These are phyloP conservation scores for Muricea muricata DNA, from an alignment of 92 coral and sea anemone species.

Conservation along the genomic window DNA sequence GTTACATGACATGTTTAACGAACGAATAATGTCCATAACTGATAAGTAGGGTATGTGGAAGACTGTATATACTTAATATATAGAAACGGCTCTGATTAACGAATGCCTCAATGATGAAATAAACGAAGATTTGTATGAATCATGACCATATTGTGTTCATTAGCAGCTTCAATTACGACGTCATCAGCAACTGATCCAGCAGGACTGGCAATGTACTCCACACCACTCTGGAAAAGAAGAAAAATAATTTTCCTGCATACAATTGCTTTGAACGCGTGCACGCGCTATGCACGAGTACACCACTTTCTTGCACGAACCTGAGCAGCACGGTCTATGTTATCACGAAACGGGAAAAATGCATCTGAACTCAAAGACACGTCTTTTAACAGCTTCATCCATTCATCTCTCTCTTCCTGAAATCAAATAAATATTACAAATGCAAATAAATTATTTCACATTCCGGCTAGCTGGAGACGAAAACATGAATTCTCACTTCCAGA, in stretches of 20 bases:
- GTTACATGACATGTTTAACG: too few species aligned
- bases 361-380: conserved; percentile 95
- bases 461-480: too few species aligned
- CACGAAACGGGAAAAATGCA: conserved; percentile 98
- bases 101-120: conserved; percentile 79
- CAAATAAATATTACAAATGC: too few species aligned
- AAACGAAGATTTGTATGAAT: conserved; percentile 84
- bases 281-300: too few species aligned
- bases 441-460: too few species aligned
- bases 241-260: too few species aligned
- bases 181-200: conserved; percentile 94
- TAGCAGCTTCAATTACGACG: conserved; percentile 84
- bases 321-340: conserved; percentile 95
- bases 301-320: conserved; percentile 80
- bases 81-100: too few species aligned
- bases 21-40: too few species aligned
- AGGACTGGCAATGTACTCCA: conserved; percentile 96
- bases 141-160: conserved; percentile 87
- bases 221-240: conserved; percentile 80
- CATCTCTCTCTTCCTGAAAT: conserved; percentile 77
- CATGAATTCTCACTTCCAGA: too few species aligned
- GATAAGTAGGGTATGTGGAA: too few species aligned
- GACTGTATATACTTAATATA: too few species aligned
- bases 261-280: too few species aligned
- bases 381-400: conserved; percentile 81